Percentiles rank a stretch among this genome's conserved stretches.
Conservation (phyloP, 2,797 vertebrate genomes). For the Sciurus vulgaris region DNA sequence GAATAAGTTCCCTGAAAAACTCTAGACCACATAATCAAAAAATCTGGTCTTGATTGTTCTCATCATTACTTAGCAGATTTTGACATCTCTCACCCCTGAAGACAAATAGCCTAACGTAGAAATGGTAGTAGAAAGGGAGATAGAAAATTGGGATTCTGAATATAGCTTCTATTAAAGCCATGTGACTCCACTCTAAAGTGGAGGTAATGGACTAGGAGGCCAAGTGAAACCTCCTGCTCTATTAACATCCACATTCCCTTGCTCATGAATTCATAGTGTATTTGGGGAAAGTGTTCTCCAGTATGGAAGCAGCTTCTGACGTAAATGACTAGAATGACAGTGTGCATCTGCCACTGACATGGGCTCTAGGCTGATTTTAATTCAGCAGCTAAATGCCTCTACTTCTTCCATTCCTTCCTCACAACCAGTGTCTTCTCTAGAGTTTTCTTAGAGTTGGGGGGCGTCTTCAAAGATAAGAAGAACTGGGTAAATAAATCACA, state of each 20-base stretch:
- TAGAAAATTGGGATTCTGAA: neutral
- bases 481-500: neutral
- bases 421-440: neutral
- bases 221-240: neutral
- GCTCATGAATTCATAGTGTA: neutral
- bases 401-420: neutral
- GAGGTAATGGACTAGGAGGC: neutral
- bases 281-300: neutral
- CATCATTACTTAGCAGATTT: neutral
- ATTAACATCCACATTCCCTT: neutral
- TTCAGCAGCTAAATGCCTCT: neutral
- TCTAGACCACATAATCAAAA: neutral
- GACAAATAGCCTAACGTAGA: neutral
- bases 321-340: neutral
- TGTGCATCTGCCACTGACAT: neutral
- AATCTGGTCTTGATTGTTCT: neutral
- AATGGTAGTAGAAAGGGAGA: neutral
- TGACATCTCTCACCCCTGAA: neutral
- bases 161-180: neutral
- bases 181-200: neutral
- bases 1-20: conserved; percentile 1
- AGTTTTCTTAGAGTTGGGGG: neutral
- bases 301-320: conserved; percentile 52
- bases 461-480: conserved; percentile 16
- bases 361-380: neutral